A percentile compares a stretch with the other conserved stretches of the same genome.
Evolutionary conservation across 2,797 vertebrate species (phyloP).

Genomic region (Cossypha polioptera): DNA sequence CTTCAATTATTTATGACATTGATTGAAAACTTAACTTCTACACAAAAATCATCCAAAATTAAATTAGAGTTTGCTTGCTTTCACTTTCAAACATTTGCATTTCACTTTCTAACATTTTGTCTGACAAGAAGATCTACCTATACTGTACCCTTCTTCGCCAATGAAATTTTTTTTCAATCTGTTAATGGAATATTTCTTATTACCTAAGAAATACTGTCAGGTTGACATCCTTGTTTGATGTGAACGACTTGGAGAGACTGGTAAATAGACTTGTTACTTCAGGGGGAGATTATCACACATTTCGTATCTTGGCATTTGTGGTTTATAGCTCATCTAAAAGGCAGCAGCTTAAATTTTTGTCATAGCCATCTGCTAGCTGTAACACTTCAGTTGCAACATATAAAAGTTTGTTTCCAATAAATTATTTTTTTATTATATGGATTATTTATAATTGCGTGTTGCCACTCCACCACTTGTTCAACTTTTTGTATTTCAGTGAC

Average conservation of each 20-base stretch:
- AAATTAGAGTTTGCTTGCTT: not conserved
- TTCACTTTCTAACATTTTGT: not conserved
- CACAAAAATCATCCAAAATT: not conserved
- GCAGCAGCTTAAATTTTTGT: not conserved
- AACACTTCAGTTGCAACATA: not conserved
- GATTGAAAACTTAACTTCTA: not conserved
- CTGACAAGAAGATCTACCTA: not conserved
- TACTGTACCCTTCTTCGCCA: not conserved
- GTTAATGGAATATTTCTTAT: not conserved
- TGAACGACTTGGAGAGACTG: not conserved
- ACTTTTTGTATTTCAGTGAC: not conserved
- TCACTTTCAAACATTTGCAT: not conserved
- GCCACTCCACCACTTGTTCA: not conserved
- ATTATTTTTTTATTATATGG: not conserved
- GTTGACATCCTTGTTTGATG: not conserved
- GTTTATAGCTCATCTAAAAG: not conserved
- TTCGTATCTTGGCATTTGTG: not conserved
- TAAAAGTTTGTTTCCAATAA: not conserved
- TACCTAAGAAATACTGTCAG: not conserved
- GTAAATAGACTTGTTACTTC: constrained; percentile 23
- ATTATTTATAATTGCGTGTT: not conserved
- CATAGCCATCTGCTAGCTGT: not conserved
- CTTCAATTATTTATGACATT: not conserved
- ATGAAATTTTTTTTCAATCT: not conserved
- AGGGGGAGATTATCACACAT: not conserved